Conservation (phyloP, 2,888 invertebrate species). For the Parnassius glacialis region DNA sequence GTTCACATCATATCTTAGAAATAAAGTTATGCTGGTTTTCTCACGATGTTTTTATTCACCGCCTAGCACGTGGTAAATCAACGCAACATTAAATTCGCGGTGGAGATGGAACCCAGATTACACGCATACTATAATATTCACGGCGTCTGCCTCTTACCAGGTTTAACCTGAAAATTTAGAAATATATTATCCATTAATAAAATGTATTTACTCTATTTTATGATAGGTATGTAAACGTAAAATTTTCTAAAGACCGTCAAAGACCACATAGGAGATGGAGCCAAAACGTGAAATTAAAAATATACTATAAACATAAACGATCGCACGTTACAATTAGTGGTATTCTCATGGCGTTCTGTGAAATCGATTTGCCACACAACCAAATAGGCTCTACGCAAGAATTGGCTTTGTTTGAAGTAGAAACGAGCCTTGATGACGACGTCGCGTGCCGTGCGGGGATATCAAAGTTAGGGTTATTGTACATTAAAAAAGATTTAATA, state of each 20-base stretch:
- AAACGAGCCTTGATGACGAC: constrained; percentile 45
- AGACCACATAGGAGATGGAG: constrained; percentile 1
- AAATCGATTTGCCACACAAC: constrained; percentile 60
- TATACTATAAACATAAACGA: constrained; percentile 43
- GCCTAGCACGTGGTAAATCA: no score
- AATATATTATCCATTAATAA: no score
- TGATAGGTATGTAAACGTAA: no score
- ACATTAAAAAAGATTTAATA: constrained; percentile 24
- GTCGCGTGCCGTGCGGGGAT: constrained; percentile 58
- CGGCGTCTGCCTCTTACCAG: no score
- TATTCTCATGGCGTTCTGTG: constrained; percentile 43
- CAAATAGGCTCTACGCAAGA: constrained; percentile 22
- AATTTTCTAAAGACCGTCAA: neutral
- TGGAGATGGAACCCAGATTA: no score
- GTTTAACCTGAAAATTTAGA: no score
- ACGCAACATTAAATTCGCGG: no score
- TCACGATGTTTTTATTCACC: no score
- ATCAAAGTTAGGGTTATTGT: constrained; percentile 34
- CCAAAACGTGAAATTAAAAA: constrained; percentile 4
- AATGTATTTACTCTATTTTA: no score
- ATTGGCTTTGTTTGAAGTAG: constrained; percentile 47
- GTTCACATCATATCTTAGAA: no score
- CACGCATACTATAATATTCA: no score
- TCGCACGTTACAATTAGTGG: constrained; percentile 39
- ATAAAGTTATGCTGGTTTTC: no score